Evolutionary conservation across 2,797 vertebrate genomes (phyloP).

Genomic region (Furcifer pardalis): DNA sequence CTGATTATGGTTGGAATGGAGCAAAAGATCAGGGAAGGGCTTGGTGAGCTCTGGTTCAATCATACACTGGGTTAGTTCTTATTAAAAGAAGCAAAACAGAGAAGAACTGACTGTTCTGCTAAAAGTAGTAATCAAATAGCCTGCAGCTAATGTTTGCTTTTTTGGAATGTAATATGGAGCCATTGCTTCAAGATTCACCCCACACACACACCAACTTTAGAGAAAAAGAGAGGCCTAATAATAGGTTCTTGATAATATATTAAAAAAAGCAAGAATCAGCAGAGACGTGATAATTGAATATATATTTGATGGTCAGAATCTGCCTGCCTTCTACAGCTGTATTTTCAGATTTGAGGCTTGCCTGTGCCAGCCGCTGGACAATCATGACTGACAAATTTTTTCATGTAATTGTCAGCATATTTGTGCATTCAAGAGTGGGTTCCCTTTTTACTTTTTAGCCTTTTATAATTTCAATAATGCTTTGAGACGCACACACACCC

Average conservation of each 20-base stretch:
- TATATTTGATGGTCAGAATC: conserved; percentile 80
- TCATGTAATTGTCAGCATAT: rapidly evolving
- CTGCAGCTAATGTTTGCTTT: conserved; percentile 80
- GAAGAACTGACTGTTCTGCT: conserved; percentile 76
- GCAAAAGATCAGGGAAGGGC: conserved; percentile 41
- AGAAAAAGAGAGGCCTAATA: conserved; percentile 75
- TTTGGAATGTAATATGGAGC: conserved; percentile 78
- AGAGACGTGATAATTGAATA: conserved; percentile 81
- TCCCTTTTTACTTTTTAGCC: neutral
- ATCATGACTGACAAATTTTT: conserved; percentile 18
- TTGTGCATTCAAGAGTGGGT: conserved; percentile 2
- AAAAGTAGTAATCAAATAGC: conserved; percentile 79
- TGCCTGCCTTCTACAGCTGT: conserved; percentile 79
- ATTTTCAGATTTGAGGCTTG: conserved; percentile 75
- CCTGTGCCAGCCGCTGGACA: conserved; percentile 67
- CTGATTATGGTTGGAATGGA: conserved; percentile 10
- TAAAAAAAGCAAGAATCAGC: conserved; percentile 76
- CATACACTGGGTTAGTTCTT: conserved; percentile 58
- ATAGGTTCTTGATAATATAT: conserved; percentile 80
- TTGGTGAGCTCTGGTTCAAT: conserved; percentile 62
- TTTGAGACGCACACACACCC: neutral
- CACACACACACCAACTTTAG: conserved; percentile 17
- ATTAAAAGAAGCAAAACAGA: conserved; percentile 74
- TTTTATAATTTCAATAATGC: neutral
- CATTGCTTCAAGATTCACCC: conserved; percentile 73